Evolutionary conservation across 2,888 invertebrate species (phyloP).

Genomic region (Drosophila phalerata): DNA sequence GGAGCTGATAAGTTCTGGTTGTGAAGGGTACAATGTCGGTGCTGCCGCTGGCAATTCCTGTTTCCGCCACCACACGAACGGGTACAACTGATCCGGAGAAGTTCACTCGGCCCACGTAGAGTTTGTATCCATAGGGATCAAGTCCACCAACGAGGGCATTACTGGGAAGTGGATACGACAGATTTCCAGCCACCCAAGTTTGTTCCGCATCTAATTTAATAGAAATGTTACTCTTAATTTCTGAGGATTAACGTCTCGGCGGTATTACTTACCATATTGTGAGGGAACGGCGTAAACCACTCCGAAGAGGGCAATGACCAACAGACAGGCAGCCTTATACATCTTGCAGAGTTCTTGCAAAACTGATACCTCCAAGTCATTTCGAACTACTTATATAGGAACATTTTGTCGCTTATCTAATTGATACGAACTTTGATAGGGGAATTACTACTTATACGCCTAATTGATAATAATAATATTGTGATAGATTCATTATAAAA

Average conservation of each 20-base stretch:
- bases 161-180: conserved; percentile 42
- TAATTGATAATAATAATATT: neutral
- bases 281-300: conserved; percentile 16
- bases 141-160: conserved; percentile 53
- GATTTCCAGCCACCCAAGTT: conserved; percentile 49
- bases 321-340: conserved; percentile 10
- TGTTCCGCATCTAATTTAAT: conserved; percentile 29
- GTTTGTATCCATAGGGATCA: conserved; percentile 53
- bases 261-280: conserved; percentile 1
- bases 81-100: conserved; percentile 36
- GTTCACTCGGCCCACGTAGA: conserved; percentile 54
- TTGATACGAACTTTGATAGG: conserved; percentile 4
- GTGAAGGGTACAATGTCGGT: conserved; percentile 23
- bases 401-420: neutral
- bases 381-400: neutral
- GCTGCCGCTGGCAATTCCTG: conserved; percentile 47
- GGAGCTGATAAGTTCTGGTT: conserved; percentile 37
- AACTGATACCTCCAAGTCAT: neutral
- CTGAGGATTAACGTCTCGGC: neutral
- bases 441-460: neutral
- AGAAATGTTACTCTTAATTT: neutral
- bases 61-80: conserved; percentile 54
- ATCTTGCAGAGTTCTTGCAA: neutral
- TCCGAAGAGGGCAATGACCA: conserved; percentile 8
- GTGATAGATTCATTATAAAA: neutral